Evolutionary conservation across 2,797 vertebrate genomes (phyloP).

Genomic region (Phrynocephalus guinanensis): DNA sequence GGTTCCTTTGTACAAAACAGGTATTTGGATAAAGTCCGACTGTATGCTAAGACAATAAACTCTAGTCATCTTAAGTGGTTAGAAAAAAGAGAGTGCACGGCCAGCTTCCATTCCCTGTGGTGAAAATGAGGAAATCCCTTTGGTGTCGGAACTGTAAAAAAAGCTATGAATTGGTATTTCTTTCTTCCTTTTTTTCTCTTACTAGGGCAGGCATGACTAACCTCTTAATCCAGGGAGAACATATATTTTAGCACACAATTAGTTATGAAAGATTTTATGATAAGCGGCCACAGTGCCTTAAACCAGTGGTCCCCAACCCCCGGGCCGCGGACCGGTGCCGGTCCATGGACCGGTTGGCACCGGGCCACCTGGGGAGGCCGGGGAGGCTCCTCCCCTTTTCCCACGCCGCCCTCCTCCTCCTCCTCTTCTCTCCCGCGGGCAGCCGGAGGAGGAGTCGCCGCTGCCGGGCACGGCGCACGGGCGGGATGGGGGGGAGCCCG

Average conservation of each 20-base stretch:
- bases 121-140: background rate
- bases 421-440: too few relatives aligned
- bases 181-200: background rate
- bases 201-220: background rate
- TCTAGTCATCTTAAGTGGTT: background rate
- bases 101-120: background rate
- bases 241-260: background rate
- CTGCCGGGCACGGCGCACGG: too few relatives aligned
- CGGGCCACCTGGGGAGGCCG: too few relatives aligned
- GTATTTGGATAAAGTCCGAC: constrained; percentile 54
- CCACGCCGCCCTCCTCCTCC: too few relatives aligned
- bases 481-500: too few relatives aligned
- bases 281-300: background rate
- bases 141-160: background rate
- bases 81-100: background rate
- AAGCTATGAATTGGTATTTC: background rate
- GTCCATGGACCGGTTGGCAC: too few relatives aligned
- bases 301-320: too few relatives aligned
- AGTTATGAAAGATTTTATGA: background rate
- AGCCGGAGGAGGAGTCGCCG: too few relatives aligned
- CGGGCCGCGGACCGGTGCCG: too few relatives aligned
- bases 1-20: constrained; percentile 21
- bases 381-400: too few relatives aligned
- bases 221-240: background rate
- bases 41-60: constrained; percentile 29